phyloP scores from a whole-genome alignment of 2,888 invertebrate genomes.

The Smittia aterrima region DNA sequence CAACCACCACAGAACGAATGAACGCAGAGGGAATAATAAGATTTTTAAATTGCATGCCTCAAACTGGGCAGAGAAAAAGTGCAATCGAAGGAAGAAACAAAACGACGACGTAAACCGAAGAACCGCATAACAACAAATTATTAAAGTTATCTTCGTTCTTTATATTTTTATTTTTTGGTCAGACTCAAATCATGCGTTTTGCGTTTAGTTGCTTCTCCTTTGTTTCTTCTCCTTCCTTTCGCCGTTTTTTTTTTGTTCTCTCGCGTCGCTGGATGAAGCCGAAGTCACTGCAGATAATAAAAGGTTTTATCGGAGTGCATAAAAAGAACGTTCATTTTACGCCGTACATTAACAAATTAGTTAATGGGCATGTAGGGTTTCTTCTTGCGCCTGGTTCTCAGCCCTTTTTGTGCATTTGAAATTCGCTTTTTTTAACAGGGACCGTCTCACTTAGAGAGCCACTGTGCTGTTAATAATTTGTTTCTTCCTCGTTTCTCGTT shows the following conservation, averaged over 20 bases:
- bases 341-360: conserved; percentile 37
- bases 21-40: not conserved
- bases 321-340: conserved; percentile 37
- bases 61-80: not conserved
- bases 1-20: not conserved
- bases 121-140: conserved; percentile 13
- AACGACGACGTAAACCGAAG: not conserved
- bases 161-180: not conserved
- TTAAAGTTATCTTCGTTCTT: not conserved
- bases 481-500: conserved; percentile 23
- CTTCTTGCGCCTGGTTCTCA: not conserved
- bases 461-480: conserved; percentile 36
- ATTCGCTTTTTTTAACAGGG: not conserved
- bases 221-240: not conserved
- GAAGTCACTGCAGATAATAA: not conserved
- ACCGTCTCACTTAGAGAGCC: conserved; percentile 8
- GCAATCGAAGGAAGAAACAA: conserved; percentile 2
- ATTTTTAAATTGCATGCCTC: conserved; percentile 11
- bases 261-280: too few species aligned
- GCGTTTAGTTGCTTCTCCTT: not conserved
- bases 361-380: conserved; percentile 31
- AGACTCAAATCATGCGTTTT: conserved; percentile 28
- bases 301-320: conserved; percentile 11
- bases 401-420: not conserved
- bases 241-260: not conserved